Evolutionary conservation across 2,797 vertebrate genomes (phyloP).

Genomic region (Pelodytes ibericus): DNA sequence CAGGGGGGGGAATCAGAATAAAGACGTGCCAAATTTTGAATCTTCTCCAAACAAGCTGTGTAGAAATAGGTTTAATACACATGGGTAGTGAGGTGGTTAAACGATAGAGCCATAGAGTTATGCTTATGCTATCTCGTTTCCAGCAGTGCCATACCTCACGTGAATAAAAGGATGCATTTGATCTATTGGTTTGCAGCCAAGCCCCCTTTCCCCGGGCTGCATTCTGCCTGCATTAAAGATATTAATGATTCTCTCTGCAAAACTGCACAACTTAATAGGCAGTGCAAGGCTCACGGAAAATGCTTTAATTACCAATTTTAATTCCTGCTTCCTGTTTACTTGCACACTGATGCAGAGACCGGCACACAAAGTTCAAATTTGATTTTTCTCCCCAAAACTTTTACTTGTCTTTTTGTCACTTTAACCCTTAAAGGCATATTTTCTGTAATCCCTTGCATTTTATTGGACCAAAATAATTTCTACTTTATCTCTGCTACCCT

Average conservation of each 20-base stretch:
- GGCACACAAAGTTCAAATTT: conserved; percentile 51
- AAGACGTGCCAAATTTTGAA: conserved; percentile 39
- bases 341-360: conserved; percentile 23
- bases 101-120: conserved; percentile 45
- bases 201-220: conserved; percentile 48
- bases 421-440: too few relatives aligned
- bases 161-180: conserved; percentile 54
- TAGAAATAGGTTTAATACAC: conserved; percentile 42
- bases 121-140: conserved; percentile 52
- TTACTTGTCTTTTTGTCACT: conserved; percentile 1
- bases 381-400: conserved; percentile 42
- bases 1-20: conserved; percentile 41
- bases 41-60: conserved; percentile 17
- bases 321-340: conserved; percentile 27
- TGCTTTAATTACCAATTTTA: conserved; percentile 37
- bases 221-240: conserved; percentile 50
- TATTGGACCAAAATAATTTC: too few relatives aligned
- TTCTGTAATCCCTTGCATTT: too few relatives aligned
- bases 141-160: conserved; percentile 44
- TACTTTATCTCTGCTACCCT: too few relatives aligned
- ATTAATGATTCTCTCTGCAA: conserved; percentile 47
- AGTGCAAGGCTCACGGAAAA: conserved; percentile 49
- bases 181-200: conserved; percentile 57
- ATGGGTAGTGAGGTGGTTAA: conserved; percentile 53
- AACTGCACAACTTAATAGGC: conserved; percentile 46